Percentiles rank a stretch among this genome's conserved stretches.
These are phyloP conservation scores for Phyto melanocephala DNA, from an alignment of 2,888 invertebrate genomes.

Conservation along the genomic window DNA sequence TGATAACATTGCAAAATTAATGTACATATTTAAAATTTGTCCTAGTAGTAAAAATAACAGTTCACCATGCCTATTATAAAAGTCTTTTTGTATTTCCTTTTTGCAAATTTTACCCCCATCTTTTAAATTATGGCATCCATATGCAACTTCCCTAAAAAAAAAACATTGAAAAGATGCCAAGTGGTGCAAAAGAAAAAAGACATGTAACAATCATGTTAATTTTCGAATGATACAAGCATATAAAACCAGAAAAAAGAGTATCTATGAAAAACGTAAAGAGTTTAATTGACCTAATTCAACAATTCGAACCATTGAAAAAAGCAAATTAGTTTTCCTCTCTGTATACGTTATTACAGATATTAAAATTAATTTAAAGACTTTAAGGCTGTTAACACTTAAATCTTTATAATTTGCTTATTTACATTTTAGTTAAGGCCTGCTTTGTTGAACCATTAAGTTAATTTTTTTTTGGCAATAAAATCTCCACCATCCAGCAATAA, in stretches of 20 bases:
- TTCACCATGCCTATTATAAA: too few relatives aligned
- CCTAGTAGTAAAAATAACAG: too few relatives aligned
- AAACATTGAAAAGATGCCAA: background rate
- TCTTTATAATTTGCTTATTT: background rate
- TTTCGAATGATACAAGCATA: background rate
- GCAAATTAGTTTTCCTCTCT: too few relatives aligned
- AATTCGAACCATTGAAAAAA: too few relatives aligned
- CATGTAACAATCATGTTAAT: background rate
- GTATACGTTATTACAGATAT: too few relatives aligned
- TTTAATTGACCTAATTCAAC: background rate
- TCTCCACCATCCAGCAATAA: background rate
- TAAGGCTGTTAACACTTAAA: background rate
- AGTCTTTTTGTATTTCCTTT: too few relatives aligned
- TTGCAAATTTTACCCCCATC: background rate
- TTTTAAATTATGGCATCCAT: background rate
- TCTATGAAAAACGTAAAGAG: background rate
- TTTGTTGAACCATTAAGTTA: background rate
- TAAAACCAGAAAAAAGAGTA: background rate
- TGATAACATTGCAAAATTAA: too few relatives aligned
- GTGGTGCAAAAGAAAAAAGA: background rate
- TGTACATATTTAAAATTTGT: too few relatives aligned
- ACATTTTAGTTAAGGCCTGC: background rate
- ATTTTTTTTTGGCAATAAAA: background rate
- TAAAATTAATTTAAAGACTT: too few relatives aligned
- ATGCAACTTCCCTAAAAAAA: background rate